A percentile compares a stretch with the other conserved stretches of the same genome.
These are phyloP conservation scores for Epizoanthus rinbou DNA, from an alignment of 92 coral and sea anemone genomes.

Conservation along the genomic window DNA sequence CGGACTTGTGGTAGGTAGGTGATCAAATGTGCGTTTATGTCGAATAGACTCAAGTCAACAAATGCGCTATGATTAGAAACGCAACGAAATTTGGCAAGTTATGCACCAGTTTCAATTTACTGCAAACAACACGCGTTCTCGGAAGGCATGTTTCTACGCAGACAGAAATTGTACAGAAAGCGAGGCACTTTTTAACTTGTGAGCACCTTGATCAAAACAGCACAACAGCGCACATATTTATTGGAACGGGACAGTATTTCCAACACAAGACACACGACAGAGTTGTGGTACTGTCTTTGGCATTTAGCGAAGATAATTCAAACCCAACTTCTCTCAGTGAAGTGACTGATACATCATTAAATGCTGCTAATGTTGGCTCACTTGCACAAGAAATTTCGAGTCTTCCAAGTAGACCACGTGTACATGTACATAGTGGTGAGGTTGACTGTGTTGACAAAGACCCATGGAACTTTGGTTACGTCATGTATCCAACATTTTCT, in stretches of 20 bases:
- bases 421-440: slow-evolving; percentile 62
- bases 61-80: not conserved
- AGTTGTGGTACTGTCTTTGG: slow-evolving; percentile 57
- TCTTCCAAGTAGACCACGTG: slow-evolving; percentile 39
- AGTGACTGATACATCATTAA: slow-evolving; percentile 62
- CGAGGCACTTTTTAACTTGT: not conserved
- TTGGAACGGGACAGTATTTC: slow-evolving; percentile 84
- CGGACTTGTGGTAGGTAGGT: not conserved
- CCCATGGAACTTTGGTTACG: slow-evolving; percentile 71
- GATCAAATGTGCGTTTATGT: no score
- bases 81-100: not conserved
- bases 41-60: not conserved
- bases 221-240: slow-evolving; percentile 39
- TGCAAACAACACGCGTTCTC: not conserved
- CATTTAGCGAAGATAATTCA: slow-evolving; percentile 30
- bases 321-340: slow-evolving; percentile 44
- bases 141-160: slow-evolving; percentile 15
- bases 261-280: slow-evolving; percentile 66
- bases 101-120: not conserved
- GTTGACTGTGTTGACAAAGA: slow-evolving; percentile 65
- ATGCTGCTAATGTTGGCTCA: slow-evolving; percentile 48
- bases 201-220: not conserved
- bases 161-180: not conserved
- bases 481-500: slow-evolving; percentile 57
- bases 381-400: slow-evolving; percentile 47